A percentile compares a stretch with the other conserved stretches of the same genome.
Evolutionary conservation across 1,140 invertebrate genomes (phyloP).

Genomic region (Aphis craccivora): DNA sequence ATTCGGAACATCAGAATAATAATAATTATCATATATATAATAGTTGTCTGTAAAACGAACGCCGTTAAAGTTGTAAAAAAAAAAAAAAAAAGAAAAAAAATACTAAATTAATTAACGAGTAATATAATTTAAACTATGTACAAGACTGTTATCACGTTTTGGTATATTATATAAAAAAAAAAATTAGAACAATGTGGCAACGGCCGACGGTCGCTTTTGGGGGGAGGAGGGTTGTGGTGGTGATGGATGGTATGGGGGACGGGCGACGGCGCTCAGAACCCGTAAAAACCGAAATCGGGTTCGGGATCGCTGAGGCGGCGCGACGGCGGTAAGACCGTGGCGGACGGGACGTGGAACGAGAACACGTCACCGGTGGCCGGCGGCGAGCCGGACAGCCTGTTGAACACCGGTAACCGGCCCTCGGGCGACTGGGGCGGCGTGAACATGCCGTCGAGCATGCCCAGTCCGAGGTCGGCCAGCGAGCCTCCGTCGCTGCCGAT

Average conservation of each 20-base stretch:
- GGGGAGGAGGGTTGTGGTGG: background rate
- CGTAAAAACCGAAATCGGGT: conserved; percentile 42
- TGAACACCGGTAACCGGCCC: conserved; percentile 62
- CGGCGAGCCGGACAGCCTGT: conserved; percentile 59
- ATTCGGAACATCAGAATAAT: conserved; percentile 42
- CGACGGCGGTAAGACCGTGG: background rate
- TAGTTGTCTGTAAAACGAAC: conserved; percentile 37
- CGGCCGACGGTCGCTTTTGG: background rate
- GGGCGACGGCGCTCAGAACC: background rate
- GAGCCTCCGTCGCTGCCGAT: conserved; percentile 57
- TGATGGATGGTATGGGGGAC: background rate
- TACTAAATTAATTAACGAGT: conserved; percentile 56
- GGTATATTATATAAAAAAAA: conserved; percentile 54
- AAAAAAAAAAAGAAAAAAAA: conserved; percentile 44
- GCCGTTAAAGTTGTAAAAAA: conserved; percentile 23
- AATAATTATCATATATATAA: background rate
- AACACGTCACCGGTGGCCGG: conserved; percentile 31
- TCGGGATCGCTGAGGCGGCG: conserved; percentile 43
- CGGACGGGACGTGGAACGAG: conserved; percentile 45
- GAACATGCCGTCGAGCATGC: conserved; percentile 55
- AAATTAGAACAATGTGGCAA: conserved; percentile 14
- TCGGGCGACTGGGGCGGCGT: conserved; percentile 60
- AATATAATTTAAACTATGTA: conserved; percentile 58
- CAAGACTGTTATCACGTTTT: conserved; percentile 57
- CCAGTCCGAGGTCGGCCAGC: conserved; percentile 27